Percentiles rank a stretch among this genome's conserved stretches.
These are phyloP conservation scores for Dendrophyllia cribrosa DNA, from an alignment of 64 coral and sea anemone genomes.

Conservation along the genomic window DNA sequence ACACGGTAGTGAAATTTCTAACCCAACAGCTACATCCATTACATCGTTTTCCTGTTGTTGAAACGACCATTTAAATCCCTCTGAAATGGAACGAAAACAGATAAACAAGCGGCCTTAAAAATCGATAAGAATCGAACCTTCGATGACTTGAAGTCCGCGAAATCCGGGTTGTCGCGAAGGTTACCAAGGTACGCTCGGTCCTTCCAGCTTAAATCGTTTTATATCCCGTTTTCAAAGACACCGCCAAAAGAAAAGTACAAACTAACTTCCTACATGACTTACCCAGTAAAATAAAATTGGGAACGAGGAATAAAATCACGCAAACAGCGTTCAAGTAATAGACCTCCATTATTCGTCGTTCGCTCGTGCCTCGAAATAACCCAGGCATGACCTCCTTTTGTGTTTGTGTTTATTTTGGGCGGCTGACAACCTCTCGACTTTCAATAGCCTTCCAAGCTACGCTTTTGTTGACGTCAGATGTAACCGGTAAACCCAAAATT, in stretches of 20 bases:
- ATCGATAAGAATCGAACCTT: not conserved
- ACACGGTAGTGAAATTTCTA: constrained; percentile 20
- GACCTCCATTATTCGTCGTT: not conserved
- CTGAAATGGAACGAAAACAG: not conserved
- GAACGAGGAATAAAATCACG: not conserved
- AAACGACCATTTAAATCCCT: constrained; percentile 42
- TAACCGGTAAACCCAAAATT: not conserved
- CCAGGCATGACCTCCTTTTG: not conserved
- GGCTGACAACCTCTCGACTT: not conserved
- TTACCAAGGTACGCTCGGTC: too few species aligned
- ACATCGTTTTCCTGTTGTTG: constrained; percentile 34
- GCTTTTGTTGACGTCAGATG: not conserved
- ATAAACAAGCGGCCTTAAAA: not conserved
- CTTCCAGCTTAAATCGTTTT: too few species aligned
- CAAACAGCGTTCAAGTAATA: not conserved
- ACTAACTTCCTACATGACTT: not conserved
- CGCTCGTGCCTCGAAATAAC: not conserved
- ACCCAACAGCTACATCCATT: constrained; percentile 4
- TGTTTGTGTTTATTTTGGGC: not conserved
- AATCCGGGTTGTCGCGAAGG: too few species aligned
- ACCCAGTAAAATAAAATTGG: constrained; percentile 16
- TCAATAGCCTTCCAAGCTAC: not conserved
- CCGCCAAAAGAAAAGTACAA: not conserved
- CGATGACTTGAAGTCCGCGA: not conserved
- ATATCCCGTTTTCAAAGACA: not conserved